Base-by-base conservation (phyloP, 2,888 invertebrate species). In the Tipula unca region DNA sequence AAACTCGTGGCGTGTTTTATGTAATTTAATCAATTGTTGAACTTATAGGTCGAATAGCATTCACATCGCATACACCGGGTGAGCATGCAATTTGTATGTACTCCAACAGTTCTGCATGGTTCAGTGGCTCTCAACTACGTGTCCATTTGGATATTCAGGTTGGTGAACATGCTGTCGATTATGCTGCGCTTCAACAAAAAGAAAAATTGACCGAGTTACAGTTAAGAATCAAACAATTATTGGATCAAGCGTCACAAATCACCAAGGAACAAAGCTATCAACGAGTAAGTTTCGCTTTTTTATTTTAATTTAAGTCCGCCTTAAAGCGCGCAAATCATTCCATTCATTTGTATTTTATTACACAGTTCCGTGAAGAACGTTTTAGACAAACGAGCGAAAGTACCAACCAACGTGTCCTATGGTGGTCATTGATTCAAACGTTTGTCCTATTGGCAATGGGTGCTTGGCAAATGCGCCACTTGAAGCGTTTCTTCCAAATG, bases 191-290 rank as follows among this genome's bases (percentile, higher is more conserved):
- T 85, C 99, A 98, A 1, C 97, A 98, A 89, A 99, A 98, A 90
- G 99, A 99, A 90, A 99, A 99, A 90, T 92, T 99, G 85, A 95
- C 97, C 0, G 99, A 99, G 90, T 92, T 99, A 14, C 98, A 99
- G 90, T 92, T 99, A 85, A 93, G 99, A 89, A 96, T 99, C 86
- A 93, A 99, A 85, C 99, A 99, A 90, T 92, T 99, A 25, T 91
- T 99, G 14, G 98, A 99, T 91, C 99, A 99, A 92, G 98, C 99
- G 0, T 99, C 99, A 87, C 99, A 99, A 91, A 99, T 99, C 87
- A 97, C 98, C n/a, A 99, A 99, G 91, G 99, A 99, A 90, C 99
- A 99, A 90, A 99, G 98, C 91, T 99, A 99, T 91, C 99, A 99
- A 90, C 94, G 99, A 91, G 97, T 97, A 92, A 91, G 91, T 89